Conservation (phyloP, 2,113 vertebrate species). For the Pyxicephalus adspersus region DNA sequence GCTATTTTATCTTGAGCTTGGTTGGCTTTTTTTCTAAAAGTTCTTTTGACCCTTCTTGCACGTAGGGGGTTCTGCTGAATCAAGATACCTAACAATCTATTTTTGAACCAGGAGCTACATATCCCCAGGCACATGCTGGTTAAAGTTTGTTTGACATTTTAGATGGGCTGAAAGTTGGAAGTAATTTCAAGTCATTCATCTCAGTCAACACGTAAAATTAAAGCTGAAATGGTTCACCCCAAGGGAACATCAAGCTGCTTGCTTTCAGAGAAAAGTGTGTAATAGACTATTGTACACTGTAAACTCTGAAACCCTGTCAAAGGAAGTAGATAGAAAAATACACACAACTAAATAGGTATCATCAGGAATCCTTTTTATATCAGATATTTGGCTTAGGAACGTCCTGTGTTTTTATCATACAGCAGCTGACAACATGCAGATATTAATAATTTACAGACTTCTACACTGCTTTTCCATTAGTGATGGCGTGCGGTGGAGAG, state of each 20-base stretch:
- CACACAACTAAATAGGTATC: slow-evolving; percentile 64
- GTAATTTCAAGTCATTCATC: slow-evolving; percentile 70
- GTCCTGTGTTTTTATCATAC: slow-evolving; percentile 68
- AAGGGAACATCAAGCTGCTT: slow-evolving; percentile 61
- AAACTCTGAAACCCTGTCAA: slow-evolving; percentile 43
- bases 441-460: slow-evolving; percentile 76
- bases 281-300: slow-evolving; percentile 63
- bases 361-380: slow-evolving; percentile 63
- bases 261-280: slow-evolving; percentile 59
- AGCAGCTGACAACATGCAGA: slow-evolving; percentile 71
- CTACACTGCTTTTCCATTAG: slow-evolving; percentile 70
- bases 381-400: slow-evolving; percentile 63
- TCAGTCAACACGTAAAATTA: slow-evolving; percentile 71
- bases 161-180: slow-evolving; percentile 72
- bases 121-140: slow-evolving; percentile 66
- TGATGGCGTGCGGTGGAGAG: slow-evolving; percentile 59
- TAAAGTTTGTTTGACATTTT: slow-evolving; percentile 72
- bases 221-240: slow-evolving; percentile 68
- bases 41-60: slow-evolving; percentile 60
- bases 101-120: slow-evolving; percentile 61
- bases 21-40: slow-evolving; percentile 51
- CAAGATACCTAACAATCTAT: slow-evolving; percentile 58
- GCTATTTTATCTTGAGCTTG: not conserved
- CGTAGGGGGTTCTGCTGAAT: not conserved
- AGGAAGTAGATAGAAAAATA: slow-evolving; percentile 67